Percentiles rank a stretch among this genome's conserved stretches.
Evolutionary conservation across 2,113 vertebrate species (phyloP).

Genomic region (Vireo altiloquus): DNA sequence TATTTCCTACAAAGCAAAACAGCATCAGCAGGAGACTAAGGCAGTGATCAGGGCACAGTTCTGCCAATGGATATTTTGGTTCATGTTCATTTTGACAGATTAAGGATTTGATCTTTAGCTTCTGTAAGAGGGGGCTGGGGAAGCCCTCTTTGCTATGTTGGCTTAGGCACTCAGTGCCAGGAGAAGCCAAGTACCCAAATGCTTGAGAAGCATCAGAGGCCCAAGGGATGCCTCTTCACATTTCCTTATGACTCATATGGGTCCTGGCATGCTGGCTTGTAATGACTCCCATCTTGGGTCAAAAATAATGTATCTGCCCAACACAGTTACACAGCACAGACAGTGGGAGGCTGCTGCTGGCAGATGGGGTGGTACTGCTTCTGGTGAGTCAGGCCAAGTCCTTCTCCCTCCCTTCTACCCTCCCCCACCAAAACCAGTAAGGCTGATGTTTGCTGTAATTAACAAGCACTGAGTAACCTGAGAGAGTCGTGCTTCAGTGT

Average conservation of each 20-base stretch:
- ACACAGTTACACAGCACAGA: background rate
- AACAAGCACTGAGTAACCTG: background rate
- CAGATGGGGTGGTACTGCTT: background rate
- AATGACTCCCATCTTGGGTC: background rate
- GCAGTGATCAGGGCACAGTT: background rate
- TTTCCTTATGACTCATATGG: background rate
- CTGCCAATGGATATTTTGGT: background rate
- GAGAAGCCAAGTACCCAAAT: background rate
- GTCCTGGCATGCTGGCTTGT: background rate
- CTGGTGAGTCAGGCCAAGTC: background rate
- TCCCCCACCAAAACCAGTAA: accelerated
- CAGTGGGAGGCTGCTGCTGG: background rate
- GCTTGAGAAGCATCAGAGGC: background rate
- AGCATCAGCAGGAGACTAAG: background rate
- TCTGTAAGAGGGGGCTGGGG: background rate
- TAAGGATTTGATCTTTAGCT: background rate
- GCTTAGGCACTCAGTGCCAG: background rate
- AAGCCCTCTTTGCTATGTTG: background rate
- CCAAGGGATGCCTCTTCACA: background rate
- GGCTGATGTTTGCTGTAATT: background rate
- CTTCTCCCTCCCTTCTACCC: background rate
- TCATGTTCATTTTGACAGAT: background rate
- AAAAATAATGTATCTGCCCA: background rate
- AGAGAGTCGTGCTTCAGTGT: background rate
- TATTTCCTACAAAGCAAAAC: background rate